phyloP scores from a whole-genome alignment of 2,113 vertebrate genomes.

The Pithys albifrons region DNA sequence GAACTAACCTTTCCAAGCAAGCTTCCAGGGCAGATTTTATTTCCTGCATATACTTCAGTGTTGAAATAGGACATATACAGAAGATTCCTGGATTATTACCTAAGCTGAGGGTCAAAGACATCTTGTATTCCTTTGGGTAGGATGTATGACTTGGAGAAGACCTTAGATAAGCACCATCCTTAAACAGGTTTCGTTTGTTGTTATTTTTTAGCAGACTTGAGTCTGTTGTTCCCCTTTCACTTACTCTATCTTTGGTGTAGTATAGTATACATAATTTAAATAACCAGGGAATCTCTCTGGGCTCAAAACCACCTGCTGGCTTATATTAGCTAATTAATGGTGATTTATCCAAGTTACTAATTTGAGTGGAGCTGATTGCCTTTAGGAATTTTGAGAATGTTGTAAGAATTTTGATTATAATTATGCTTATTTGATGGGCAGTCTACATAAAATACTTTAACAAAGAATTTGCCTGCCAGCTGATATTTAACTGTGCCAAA shows the following conservation, averaged over 20 bases:
- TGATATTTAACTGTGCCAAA: constrained; percentile 71
- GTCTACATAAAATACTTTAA: constrained; percentile 79
- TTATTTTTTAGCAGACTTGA: constrained; percentile 51
- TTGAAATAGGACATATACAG: constrained; percentile 67
- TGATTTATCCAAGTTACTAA: constrained; percentile 95
- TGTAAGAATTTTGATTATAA: constrained; percentile 91
- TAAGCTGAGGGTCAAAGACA: constrained; percentile 75
- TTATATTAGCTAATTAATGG: constrained; percentile 99
- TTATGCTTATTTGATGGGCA: constrained; percentile 89
- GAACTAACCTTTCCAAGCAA: constrained; percentile 70
- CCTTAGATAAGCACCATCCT: constrained; percentile 72
- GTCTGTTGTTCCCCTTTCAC: constrained; percentile 80
- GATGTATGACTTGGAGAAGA: constrained; percentile 73
- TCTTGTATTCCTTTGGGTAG: constrained; percentile 84
- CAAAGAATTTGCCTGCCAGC: constrained; percentile 74
- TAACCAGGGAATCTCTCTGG: constrained; percentile 90
- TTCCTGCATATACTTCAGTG: constrained; percentile 68
- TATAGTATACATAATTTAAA: constrained; percentile 96
- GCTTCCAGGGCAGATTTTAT: constrained; percentile 53
- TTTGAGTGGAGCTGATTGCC: constrained; percentile 89
- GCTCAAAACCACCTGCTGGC: constrained; percentile 93
- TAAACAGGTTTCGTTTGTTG: neutral
- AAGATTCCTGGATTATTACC: constrained; percentile 58
- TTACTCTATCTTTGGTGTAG: constrained; percentile 81
- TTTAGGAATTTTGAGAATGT: constrained; percentile 86